Conservation (phyloP, 2,113 vertebrate species). For the Balaeniceps rex region DNA sequence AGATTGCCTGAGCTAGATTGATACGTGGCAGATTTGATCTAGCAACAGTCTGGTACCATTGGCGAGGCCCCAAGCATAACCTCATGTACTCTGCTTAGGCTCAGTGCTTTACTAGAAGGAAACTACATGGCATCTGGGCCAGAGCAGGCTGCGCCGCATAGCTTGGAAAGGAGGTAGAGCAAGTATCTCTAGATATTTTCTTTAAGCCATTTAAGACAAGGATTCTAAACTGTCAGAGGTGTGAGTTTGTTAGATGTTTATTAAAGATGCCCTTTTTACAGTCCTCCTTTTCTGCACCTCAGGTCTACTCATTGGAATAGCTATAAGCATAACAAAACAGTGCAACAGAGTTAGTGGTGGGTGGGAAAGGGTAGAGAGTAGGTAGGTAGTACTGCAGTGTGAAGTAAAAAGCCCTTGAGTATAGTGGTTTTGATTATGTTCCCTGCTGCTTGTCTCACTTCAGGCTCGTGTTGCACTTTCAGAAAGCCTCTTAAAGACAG, state of each 20-base stretch:
- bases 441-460: not conserved
- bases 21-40: not conserved
- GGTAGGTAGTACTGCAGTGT: not conserved
- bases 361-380: not conserved
- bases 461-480: not conserved
- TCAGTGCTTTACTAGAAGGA: not conserved
- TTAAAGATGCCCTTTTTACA: not conserved
- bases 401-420: not conserved
- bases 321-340: not conserved
- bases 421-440: not conserved
- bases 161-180: not conserved
- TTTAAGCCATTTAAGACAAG: not conserved
- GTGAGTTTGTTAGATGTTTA: not conserved
- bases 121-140: not conserved
- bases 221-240: not conserved
- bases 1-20: not conserved
- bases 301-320: not conserved
- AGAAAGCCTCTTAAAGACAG: not conserved
- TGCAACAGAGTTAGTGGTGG: not conserved
- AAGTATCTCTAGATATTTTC: not conserved
- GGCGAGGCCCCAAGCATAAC: fast-evolving
- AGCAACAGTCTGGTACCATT: not conserved
- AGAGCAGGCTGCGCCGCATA: not conserved
- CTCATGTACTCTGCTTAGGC: not conserved
- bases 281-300: not conserved